Percentiles rank a stretch among this genome's conserved stretches.
Conservation (phyloP, 2,113 vertebrate genomes). For the Halcyon senegalensis region DNA sequence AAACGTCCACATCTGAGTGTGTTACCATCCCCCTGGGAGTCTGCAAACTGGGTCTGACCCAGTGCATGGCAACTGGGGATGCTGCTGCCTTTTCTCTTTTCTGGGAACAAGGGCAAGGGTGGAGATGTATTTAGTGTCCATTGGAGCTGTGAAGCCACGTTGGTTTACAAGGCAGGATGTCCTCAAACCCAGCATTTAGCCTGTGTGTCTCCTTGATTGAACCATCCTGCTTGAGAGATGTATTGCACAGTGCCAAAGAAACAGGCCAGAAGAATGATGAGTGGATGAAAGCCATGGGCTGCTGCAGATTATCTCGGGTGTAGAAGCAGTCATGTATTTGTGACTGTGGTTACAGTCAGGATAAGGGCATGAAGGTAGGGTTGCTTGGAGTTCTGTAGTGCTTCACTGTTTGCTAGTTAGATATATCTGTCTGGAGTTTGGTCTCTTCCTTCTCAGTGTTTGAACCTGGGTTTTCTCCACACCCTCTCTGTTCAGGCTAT, state of each 20-base stretch:
- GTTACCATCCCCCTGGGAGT: background rate
- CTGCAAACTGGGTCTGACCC: background rate
- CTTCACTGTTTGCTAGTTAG: background rate
- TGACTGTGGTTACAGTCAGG: background rate
- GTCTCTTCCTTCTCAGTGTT: background rate
- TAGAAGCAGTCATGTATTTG: fast-evolving
- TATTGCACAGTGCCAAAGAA: background rate
- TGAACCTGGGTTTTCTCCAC: background rate
- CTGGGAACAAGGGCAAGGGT: background rate
- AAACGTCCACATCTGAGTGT: fast-evolving
- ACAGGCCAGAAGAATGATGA: background rate
- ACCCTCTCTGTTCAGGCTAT: constrained; percentile 82
- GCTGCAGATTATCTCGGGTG: background rate
- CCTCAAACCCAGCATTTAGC: background rate
- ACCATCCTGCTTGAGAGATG: background rate
- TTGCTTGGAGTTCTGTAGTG: background rate
- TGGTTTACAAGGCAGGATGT: background rate
- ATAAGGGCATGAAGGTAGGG: fast-evolving
- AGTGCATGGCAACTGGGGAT: background rate
- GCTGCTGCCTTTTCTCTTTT: background rate
- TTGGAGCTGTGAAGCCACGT: background rate
- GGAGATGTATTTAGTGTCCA: fast-evolving
- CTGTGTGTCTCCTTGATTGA: background rate
- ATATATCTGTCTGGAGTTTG: background rate
- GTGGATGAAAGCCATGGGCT: background rate